Evolutionary conservation across 2,113 vertebrate genomes (phyloP), one percentile per base, ranked within the genome.

Genomic region (Miniopterus natalensis): DNA sequence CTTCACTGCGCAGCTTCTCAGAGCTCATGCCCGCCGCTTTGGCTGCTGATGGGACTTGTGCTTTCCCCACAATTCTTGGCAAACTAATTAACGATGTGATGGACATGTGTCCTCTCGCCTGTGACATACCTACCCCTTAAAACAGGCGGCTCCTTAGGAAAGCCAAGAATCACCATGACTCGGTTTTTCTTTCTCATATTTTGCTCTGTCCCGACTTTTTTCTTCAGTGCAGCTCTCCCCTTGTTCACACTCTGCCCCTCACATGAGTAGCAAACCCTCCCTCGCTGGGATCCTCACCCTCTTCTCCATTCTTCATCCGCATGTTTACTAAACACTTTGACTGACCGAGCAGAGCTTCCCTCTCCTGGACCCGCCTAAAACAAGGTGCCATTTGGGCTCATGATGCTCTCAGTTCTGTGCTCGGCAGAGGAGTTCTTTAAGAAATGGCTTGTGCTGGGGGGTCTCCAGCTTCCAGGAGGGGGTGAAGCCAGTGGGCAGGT

Each of bases 1-100:
- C 31, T 45, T 8, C 4, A 6, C 78, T 0, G 8, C 0, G 14
- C 51, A 21, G 49, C 12, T 20, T 1, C 4, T 66, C 27, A 6
- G 15, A 27, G 18, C 17, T 0, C 5, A 6, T 5, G 2, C 1
- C 6, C 4, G 3, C 42, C 17, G 8, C 2, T 9, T 8, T 4
- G 1, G 1, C 11, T 7, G 40, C 12, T 0, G 0, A 0, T 4
- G 0, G 36, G 53, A 13, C 11, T 1, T 0, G 8, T 9, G 21
- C n/a, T 20, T 8, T 2, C 2, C 2, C 8, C 1, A 0, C 2
- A 0, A 14, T 13, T 18, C 14, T 9, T 6, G 2, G 45, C 0
- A 20, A 3, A 20, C 21, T 29, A 14, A 4, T 0, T 0, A 10
- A 4, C 3, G 3, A 7, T 8, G 3, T 29, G 0, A 6, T 1